phyloP scores from a whole-genome alignment of 2,113 vertebrate species.

The Saguinus midas region DNA sequence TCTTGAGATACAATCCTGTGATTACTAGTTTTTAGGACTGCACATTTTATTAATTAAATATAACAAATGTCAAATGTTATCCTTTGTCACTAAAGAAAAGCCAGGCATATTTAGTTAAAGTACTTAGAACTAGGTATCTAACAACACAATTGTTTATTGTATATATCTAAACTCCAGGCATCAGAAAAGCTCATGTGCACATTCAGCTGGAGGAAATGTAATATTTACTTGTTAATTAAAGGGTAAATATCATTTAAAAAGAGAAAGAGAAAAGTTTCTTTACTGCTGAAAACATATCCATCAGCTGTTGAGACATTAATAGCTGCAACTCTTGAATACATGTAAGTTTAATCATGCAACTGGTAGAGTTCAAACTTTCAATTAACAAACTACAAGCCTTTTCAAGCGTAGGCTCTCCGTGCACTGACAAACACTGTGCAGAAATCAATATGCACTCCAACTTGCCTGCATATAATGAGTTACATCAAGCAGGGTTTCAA shows the following conservation, averaged over 20 bases:
- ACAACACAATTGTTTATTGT: neutral
- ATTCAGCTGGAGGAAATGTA: neutral
- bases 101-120: neutral
- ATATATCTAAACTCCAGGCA: neutral
- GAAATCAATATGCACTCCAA: slow-evolving; percentile 62
- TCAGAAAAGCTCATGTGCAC: neutral
- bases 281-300: slow-evolving; percentile 4
- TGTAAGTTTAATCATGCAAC: slow-evolving; percentile 53
- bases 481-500: slow-evolving; percentile 40
- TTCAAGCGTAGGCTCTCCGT: neutral
- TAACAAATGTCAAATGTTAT: neutral
- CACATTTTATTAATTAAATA: neutral
- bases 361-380: slow-evolving; percentile 74
- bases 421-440: neutral
- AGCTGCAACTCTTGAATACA: slow-evolving; percentile 14
- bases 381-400: slow-evolving; percentile 64
- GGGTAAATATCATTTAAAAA: neutral
- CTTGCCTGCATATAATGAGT: slow-evolving; percentile 40
- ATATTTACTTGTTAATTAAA: slow-evolving; percentile 41
- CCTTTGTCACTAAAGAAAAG: neutral
- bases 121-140: neutral
- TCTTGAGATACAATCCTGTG: neutral
- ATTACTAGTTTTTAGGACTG: neutral
- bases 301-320: neutral
- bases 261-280: neutral